phyloP scores from a whole-genome alignment of 2,888 invertebrate species.

The Leucophenga maculata region DNA sequence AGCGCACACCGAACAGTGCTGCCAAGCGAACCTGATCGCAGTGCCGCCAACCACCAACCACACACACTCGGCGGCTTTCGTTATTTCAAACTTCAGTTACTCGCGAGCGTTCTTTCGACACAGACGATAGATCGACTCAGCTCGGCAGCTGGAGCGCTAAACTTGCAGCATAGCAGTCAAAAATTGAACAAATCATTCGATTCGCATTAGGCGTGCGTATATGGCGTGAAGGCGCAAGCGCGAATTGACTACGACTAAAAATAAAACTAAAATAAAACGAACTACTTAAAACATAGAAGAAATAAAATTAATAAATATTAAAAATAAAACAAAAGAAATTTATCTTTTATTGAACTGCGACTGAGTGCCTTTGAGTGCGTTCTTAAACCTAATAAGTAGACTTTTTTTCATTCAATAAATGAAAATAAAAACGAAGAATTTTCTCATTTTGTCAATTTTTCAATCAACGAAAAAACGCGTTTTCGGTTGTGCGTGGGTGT shows the following conservation, averaged over 20 bases:
- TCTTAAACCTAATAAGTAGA: not conserved
- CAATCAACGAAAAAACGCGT: conserved; percentile 23
- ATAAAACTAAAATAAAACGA: not conserved
- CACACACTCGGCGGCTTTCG: not conserved
- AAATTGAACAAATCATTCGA: no score
- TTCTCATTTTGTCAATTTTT: conserved; percentile 4
- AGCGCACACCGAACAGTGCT: not conserved
- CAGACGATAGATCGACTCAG: not conserved
- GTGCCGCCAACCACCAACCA: not conserved
- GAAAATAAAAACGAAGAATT: not conserved
- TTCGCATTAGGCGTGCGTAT: not conserved
- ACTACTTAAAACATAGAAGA: not conserved
- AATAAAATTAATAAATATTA: not conserved
- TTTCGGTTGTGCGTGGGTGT: conserved; percentile 20
- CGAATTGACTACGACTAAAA: not conserved
- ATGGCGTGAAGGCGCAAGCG: not conserved
- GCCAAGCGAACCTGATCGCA: not conserved
- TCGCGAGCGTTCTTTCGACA: not conserved
- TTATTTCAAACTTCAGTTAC: not conserved
- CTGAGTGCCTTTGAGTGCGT: not conserved
- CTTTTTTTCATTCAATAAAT: not conserved
- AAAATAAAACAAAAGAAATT: no score
- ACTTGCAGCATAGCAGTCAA: no score
- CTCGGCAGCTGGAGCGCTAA: no score
- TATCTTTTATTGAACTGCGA: not conserved